Evolutionary conservation across 1,140 invertebrate genomes (phyloP).

Genomic region (Drosophila parabipectinata): DNA sequence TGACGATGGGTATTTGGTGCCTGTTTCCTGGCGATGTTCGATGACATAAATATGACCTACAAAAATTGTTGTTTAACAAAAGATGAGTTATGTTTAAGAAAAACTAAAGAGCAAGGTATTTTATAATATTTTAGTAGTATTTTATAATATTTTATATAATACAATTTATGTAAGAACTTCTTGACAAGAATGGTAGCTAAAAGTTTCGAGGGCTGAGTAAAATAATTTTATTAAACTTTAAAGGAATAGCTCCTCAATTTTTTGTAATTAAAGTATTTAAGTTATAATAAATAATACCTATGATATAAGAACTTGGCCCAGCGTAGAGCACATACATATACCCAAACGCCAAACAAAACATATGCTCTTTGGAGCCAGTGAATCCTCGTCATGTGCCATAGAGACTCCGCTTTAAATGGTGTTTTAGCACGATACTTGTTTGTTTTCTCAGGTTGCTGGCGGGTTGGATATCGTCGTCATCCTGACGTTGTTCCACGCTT

Average conservation of each 20-base stretch:
- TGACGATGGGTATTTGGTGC: constrained; percentile 19
- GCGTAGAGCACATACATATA: constrained; percentile 4
- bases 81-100: background rate
- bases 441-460: constrained; percentile 27
- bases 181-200: no score
- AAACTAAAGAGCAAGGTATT: background rate
- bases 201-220: no score
- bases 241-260: no score
- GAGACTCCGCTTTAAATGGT: constrained; percentile 28
- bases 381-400: constrained; percentile 19
- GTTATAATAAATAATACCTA: no score
- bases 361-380: constrained; percentile 10
- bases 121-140: background rate
- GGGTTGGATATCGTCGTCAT: constrained; percentile 52
- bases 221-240: no score
- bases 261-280: no score
- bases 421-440: constrained; percentile 45
- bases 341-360: constrained; percentile 5
- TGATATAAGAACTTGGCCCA: background rate
- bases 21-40: constrained; percentile 33
- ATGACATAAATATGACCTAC: constrained; percentile 52
- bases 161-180: no score
- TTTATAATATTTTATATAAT: background rate
- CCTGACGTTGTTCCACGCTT: constrained; percentile 34
- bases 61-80: background rate